Evolutionary conservation across 1,140 invertebrate genomes (phyloP).

Genomic region (Eurosta solidaginis): DNA sequence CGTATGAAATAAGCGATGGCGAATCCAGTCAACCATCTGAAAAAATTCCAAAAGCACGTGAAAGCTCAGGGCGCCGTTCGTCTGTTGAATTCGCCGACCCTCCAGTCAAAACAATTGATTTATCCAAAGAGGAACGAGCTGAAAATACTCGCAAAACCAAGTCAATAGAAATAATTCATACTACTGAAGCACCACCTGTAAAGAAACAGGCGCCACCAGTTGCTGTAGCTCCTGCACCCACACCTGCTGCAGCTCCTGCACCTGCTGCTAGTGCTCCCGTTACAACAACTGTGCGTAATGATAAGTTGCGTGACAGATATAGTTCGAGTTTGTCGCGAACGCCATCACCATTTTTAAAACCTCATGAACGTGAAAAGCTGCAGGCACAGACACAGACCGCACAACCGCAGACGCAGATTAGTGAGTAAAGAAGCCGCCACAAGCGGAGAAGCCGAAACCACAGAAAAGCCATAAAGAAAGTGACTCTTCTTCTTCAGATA

Average conservation of each 20-base stretch:
- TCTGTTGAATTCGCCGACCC: conserved; percentile 52
- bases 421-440: conserved; percentile 59
- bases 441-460: neutral
- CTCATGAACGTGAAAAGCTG: conserved; percentile 64
- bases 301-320: conserved; percentile 49
- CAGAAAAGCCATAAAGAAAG: conserved; percentile 35
- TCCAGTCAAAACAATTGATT: conserved; percentile 53
- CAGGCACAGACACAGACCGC: conserved; percentile 42
- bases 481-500: conserved; percentile 52
- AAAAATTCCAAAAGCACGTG: neutral
- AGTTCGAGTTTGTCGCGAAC: conserved; percentile 73
- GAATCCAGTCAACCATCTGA: conserved; percentile 19
- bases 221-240: neutral
- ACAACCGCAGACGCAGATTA: too few species aligned
- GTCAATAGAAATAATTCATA: conserved; percentile 27
- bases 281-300: neutral
- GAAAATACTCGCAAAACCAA: conserved; percentile 47
- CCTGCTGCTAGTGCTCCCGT: too few species aligned
- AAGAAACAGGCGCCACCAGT: neutral
- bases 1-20: neutral
- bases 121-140: conserved; percentile 60
- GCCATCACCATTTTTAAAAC: conserved; percentile 79
- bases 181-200: neutral
- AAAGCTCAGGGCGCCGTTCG: conserved; percentile 43
- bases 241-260: conserved; percentile 17